Evolutionary conservation across 2,113 vertebrate genomes (phyloP).

Genomic region (Acanthochromis polyacanthus): DNA sequence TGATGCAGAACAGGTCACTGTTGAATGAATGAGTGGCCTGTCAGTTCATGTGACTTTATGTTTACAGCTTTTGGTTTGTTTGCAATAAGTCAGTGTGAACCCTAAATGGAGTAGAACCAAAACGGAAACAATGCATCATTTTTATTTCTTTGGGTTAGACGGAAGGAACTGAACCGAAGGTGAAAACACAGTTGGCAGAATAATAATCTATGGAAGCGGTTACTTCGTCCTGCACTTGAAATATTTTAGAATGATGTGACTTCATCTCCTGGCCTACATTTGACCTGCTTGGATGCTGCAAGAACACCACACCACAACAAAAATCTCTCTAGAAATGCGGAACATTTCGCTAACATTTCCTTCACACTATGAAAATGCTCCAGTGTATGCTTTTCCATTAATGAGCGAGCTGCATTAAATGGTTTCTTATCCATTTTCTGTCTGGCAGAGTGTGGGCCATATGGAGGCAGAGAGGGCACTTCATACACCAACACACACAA

Average conservation of each 20-base stretch:
- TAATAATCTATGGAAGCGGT: slow-evolving; percentile 23
- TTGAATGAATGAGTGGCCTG: slow-evolving; percentile 15
- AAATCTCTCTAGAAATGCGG: slow-evolving; percentile 6
- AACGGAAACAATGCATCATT: slow-evolving; percentile 26
- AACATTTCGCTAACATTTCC: not conserved
- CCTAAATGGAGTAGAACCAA: slow-evolving; percentile 15
- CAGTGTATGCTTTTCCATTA: slow-evolving; percentile 11
- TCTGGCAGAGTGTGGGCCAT: slow-evolving; percentile 4
- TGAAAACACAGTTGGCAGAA: slow-evolving; percentile 16
- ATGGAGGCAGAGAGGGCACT: slow-evolving; percentile 10
- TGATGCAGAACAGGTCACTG: slow-evolving; percentile 35
- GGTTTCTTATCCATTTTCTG: slow-evolving; percentile 38
- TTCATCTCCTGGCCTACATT: slow-evolving; percentile 17
- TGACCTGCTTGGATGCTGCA: slow-evolving; percentile 6
- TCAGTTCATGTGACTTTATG: slow-evolving; percentile 16
- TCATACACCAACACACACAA: not conserved
- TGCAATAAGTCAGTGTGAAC: slow-evolving; percentile 28
- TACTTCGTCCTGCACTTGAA: not conserved
- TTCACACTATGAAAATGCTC: slow-evolving; percentile 12
- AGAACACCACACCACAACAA: not conserved
- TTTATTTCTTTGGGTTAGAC: slow-evolving; percentile 4
- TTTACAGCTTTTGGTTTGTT: slow-evolving; percentile 29
- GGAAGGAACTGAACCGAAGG: slow-evolving; percentile 3
- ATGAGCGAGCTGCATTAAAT: slow-evolving; percentile 33
- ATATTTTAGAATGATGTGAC: slow-evolving; percentile 8